Conservation (phyloP, 2,113 vertebrate genomes). For the Microtus richardsoni region DNA sequence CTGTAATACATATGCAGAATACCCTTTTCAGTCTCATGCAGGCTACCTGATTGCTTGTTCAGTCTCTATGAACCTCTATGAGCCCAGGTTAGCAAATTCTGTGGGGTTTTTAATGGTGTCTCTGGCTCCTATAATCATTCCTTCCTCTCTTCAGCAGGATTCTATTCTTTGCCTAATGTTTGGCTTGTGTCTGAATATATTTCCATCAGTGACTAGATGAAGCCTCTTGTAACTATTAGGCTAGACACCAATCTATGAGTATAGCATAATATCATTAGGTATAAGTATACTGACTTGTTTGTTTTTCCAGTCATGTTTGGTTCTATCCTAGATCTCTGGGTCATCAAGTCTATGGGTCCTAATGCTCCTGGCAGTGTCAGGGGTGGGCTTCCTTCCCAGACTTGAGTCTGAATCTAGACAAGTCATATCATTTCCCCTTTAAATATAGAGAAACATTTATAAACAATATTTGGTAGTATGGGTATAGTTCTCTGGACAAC, state of each 20-base stretch:
- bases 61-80: not conserved
- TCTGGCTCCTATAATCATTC: not conserved
- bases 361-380: not conserved
- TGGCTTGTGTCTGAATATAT: not conserved
- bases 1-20: not conserved
- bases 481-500: no score
- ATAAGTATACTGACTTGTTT: no score
- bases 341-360: not conserved
- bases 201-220: not conserved
- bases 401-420: not conserved
- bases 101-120: not conserved
- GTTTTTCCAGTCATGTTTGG: not conserved
- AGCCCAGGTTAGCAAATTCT: not conserved
- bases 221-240: not conserved
- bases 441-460: no score
- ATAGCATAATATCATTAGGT: not conserved
- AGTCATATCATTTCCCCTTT: not conserved
- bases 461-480: no score
- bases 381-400: not conserved
- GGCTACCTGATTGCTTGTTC: not conserved
- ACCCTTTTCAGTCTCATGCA: not conserved
- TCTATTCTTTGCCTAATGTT: not conserved
- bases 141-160: not conserved
- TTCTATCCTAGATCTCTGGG: not conserved
- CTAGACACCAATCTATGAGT: not conserved